Conservation (phyloP, 1,140 invertebrate species). For the Drosophila serrata region DNA sequence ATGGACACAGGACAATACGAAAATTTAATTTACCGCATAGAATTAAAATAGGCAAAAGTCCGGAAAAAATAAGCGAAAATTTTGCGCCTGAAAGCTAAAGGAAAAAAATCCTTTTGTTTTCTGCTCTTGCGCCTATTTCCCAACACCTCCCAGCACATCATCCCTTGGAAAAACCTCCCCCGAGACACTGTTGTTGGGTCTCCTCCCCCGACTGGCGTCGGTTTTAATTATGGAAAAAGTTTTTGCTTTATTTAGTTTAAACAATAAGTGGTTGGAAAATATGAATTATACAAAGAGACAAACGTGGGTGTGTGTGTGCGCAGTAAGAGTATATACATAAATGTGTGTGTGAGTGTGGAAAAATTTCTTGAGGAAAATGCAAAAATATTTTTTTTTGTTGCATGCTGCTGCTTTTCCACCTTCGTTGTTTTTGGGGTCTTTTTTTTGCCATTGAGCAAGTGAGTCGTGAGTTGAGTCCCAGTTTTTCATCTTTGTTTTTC, state of each 20-base stretch:
- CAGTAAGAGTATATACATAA: constrained; percentile 10
- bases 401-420: constrained; percentile 23
- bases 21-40: constrained; percentile 79
- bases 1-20: constrained; percentile 60
- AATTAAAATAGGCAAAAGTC: constrained; percentile 70
- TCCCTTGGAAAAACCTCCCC: constrained; percentile 11
- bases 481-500: constrained; percentile 26
- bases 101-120: constrained; percentile 70
- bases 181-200: constrained; percentile 16
- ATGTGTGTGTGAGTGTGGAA: constrained; percentile 25
- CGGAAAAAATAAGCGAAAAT: constrained; percentile 36
- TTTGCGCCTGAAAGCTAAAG: constrained; percentile 45
- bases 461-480: constrained; percentile 34
- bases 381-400: constrained; percentile 68
- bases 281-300: constrained; percentile 75
- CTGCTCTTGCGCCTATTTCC: constrained; percentile 52
- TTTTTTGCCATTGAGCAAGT: constrained; percentile 53
- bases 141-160: background rate
- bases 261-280: constrained; percentile 81
- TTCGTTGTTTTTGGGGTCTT: constrained; percentile 34
- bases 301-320: constrained; percentile 14
- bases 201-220: constrained; percentile 40
- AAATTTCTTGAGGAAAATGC: constrained; percentile 66
- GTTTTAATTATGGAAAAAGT: constrained; percentile 81
- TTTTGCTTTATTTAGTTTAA: constrained; percentile 81